A percentile compares a stretch with the other conserved stretches of the same genome.
phyloP scores from a whole-genome alignment of 1,140 invertebrate genomes.

The Papilio polyxenes region DNA sequence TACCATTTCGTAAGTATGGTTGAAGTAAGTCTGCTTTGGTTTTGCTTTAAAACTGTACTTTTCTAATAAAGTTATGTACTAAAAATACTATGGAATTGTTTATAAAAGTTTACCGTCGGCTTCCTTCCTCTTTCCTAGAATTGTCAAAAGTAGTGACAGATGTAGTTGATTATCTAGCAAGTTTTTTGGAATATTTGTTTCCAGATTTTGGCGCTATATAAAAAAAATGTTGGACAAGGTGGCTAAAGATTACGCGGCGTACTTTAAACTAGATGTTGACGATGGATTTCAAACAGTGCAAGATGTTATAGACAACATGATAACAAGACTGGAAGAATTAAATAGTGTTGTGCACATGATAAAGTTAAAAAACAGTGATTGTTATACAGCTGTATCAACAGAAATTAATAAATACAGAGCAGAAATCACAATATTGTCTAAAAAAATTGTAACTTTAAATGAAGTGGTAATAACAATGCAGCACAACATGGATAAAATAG shows the following conservation, averaged over 20 bases:
- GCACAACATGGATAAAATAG: slow-evolving; percentile 70
- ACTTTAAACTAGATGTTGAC: slow-evolving; percentile 73
- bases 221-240: slow-evolving; percentile 71
- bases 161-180: slow-evolving; percentile 62
- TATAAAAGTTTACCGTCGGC: slow-evolving; percentile 59
- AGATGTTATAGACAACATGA: slow-evolving; percentile 79
- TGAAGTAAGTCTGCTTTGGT: slow-evolving; percentile 5
- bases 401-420: slow-evolving; percentile 70
- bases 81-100: slow-evolving; percentile 61
- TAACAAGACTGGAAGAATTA: slow-evolving; percentile 79
- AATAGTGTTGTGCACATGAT: slow-evolving; percentile 78
- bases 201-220: slow-evolving; percentile 65
- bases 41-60: neutral
- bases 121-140: slow-evolving; percentile 60
- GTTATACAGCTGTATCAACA: slow-evolving; percentile 60
- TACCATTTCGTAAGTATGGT: slow-evolving; percentile 26
- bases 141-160: slow-evolving; percentile 71
- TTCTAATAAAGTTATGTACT: neutral
- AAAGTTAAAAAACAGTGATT: slow-evolving; percentile 71
- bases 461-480: slow-evolving; percentile 68
- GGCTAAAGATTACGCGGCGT: slow-evolving; percentile 72
- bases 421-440: slow-evolving; percentile 71
- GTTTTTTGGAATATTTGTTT: slow-evolving; percentile 70
- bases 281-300: slow-evolving; percentile 75
- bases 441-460: slow-evolving; percentile 71